Conservation (phyloP, 2,888 invertebrate species). For the Caenorhabditis parvicauda region DNA sequence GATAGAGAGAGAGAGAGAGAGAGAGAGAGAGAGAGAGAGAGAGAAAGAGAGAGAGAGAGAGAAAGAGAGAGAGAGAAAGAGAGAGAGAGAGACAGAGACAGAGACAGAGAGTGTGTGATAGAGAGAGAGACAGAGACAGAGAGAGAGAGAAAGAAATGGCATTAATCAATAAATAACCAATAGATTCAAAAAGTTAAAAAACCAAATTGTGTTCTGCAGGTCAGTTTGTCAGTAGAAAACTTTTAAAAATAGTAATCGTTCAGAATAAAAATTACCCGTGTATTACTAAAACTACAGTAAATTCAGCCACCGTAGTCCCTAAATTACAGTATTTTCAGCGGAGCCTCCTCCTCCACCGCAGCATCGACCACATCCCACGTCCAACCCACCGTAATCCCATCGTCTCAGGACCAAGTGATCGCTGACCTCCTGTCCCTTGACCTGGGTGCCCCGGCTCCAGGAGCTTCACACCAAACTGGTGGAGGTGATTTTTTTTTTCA, state of each 20-base stretch:
- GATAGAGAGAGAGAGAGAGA: too few species aligned
- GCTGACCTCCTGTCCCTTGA: conserved; percentile 96
- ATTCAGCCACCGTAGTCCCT: not conserved
- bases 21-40: too few species aligned
- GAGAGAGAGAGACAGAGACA: too few species aligned
- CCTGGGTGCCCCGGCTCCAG: conserved; percentile 70
- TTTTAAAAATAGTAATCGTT: not conserved
- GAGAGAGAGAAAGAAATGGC: too few species aligned
- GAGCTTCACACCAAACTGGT: conserved; percentile 63
- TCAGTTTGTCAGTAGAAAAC: not conserved
- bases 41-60: too few species aligned
- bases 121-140: too few species aligned
- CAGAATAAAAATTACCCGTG: not conserved
- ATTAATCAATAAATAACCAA: too few species aligned
- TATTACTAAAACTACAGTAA: not conserved
- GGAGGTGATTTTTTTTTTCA: too few species aligned
- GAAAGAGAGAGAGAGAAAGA: too few species aligned
- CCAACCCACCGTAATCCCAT: conserved; percentile 66
- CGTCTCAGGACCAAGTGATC: conserved; percentile 87
- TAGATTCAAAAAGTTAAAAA: too few species aligned
- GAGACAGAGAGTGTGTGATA: too few species aligned
- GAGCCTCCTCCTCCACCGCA: conserved; percentile 10
- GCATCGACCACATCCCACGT: conserved; percentile 12
- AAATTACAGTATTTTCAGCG: conserved; percentile 15
- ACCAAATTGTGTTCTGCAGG: too few species aligned